Evolutionary conservation across 53 echinoderm and acorn worm species (phyloP).

Genomic region (Henricia sp.): DNA sequence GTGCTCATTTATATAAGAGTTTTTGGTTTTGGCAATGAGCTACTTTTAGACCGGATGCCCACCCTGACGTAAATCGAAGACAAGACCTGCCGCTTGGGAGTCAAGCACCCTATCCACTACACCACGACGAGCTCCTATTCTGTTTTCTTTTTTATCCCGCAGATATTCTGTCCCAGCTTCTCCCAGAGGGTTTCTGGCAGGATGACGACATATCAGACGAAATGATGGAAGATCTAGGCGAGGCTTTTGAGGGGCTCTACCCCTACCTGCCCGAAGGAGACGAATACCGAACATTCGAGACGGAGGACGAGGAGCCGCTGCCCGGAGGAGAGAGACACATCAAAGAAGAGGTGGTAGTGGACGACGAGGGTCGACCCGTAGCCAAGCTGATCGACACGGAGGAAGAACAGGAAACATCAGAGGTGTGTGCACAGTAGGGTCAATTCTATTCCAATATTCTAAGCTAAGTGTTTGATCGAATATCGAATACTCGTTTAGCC

Average conservation of each 20-base stretch:
- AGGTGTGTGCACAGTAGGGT: not conserved
- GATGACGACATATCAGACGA: constrained; percentile 36
- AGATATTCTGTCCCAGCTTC: constrained; percentile 62
- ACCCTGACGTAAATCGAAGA: no score
- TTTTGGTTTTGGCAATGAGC: no score
- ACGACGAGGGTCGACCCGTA: constrained; percentile 38
- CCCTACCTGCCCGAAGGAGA: constrained; percentile 9
- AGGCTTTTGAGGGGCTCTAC: constrained; percentile 33
- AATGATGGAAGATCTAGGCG: constrained; percentile 41
- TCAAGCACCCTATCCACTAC: no score
- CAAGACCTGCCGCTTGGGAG: no score
- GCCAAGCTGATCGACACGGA: constrained; percentile 8
- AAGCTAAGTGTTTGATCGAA: no score
- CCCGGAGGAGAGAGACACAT: constrained; percentile 36
- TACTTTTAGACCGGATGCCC: no score
- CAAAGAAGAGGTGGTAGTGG: constrained; percentile 42
- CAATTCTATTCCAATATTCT: no score
- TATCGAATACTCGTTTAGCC: no score
- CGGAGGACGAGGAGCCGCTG: constrained; percentile 24
- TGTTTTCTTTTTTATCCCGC: not conserved
- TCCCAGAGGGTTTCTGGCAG: constrained; percentile 67
- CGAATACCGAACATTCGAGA: constrained; percentile 27
- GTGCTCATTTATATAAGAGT: no score
- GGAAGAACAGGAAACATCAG: constrained; percentile 10
- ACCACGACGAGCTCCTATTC: not conserved